A percentile compares a stretch with the other conserved stretches of the same genome.
phyloP scores from a whole-genome alignment of 2,113 vertebrate genomes.

The Grammomys surdaster region DNA sequence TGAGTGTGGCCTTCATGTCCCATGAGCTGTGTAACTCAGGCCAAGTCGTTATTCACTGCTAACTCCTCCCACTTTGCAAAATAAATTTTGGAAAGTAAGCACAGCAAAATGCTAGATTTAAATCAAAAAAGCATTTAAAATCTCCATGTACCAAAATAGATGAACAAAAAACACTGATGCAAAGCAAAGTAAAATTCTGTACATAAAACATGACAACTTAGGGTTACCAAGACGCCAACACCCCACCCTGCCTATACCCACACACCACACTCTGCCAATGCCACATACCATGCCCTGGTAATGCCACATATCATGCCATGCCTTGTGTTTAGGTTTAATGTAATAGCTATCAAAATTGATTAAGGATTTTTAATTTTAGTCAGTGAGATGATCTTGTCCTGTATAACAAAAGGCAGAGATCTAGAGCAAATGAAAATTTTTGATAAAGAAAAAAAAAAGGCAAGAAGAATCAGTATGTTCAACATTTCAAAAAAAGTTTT shows the following conservation, averaged over 20 bases:
- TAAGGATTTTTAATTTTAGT: background rate
- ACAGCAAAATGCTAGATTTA: background rate
- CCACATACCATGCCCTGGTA: no score
- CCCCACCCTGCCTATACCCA: no score
- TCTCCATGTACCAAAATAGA: background rate
- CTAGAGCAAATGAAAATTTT: background rate
- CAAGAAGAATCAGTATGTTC: fast-evolving
- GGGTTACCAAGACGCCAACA: background rate
- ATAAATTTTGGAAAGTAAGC: background rate
- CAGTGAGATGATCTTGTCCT: background rate
- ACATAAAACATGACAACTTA: background rate
- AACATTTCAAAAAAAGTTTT: background rate
- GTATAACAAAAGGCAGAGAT: background rate
- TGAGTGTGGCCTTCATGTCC: no score
- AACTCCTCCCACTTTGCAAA: background rate
- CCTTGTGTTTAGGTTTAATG: no score
- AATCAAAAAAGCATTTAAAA: no score
- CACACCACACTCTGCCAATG: no score
- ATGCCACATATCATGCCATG: no score
- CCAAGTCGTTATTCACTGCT: background rate
- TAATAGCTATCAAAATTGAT: background rate
- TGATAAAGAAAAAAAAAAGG: background rate
- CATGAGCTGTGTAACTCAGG: no score
- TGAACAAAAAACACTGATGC: background rate
- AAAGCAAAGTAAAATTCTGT: background rate